Evolutionary conservation across 2,888 invertebrate species (phyloP), one percentile per base, ranked within the genome.

Genomic region (Creontiades dilutus): DNA sequence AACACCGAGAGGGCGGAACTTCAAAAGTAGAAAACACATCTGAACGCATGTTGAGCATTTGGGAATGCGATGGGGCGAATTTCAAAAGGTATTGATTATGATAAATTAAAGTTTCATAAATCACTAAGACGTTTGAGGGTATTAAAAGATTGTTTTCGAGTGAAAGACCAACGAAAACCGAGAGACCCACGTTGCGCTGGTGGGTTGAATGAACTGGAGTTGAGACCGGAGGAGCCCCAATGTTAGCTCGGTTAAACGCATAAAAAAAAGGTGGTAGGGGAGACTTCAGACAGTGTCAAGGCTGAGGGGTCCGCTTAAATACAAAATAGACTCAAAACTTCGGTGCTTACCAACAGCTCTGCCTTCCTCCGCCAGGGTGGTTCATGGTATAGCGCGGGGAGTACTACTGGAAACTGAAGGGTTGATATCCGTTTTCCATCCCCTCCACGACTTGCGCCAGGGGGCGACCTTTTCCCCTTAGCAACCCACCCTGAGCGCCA

Each of bases 171-270:
- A 3, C 4, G 19, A 27, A 68, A 68, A 68, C 68, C 68, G 68
- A 68, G 61, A 61, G 68, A 68, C 78, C 78, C 78, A 80, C 78
- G 78, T 80, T 80, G 78, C 5, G 37, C 46, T 47, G 78, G 78
- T 80, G 78, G 78, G 78, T 80, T 80, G 78, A 80, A 80, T 46
- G 78, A 80, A 80, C 78, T 80, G 78, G 78, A 80, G 78, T 47
- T n/a, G 46, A 19, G 78, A 47, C 16, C 78, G 78, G 47, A 80
- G 78, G 19, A 28, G 28, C 78, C 46, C 78, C 78, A 78, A 78
- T 23, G 28, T 9, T 75, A 75, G 75, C 23, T 16, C 28, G 13
- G 78, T 37, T 46, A 16, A 47, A 19, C 68, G 78, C 37, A 37
- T 80, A 80, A 80, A 80, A 37, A 78, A 47, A 47, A 80, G 47